Conservation (phyloP, 2,888 invertebrate genomes). For the Dicranocentrus wangi region DNA sequence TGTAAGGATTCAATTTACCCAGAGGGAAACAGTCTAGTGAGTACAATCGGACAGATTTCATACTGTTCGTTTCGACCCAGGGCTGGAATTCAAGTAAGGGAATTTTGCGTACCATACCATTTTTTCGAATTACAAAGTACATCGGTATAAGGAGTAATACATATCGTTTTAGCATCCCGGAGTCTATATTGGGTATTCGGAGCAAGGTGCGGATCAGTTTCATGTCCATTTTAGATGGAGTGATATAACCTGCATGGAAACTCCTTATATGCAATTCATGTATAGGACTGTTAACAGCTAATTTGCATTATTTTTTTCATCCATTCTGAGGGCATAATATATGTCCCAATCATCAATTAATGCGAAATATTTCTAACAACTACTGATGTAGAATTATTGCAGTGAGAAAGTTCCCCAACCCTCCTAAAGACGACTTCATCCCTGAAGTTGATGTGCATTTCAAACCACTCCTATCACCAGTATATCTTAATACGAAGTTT, state of each 20-base stretch:
- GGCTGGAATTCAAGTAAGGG: conserved; percentile 12
- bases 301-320: too few relatives aligned
- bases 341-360: too few relatives aligned
- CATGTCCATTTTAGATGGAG: conserved; percentile 19
- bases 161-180: conserved; percentile 1
- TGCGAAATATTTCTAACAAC: too few relatives aligned
- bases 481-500: conserved; percentile 9
- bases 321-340: too few relatives aligned
- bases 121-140: too few relatives aligned
- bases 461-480: conserved; percentile 5
- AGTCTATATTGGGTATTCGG: background rate
- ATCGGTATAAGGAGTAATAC: background rate
- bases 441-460: background rate
- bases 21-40: background rate
- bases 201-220: too few relatives aligned
- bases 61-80: conserved; percentile 13
- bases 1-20: conserved; percentile 3
- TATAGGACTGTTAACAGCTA: too few relatives aligned
- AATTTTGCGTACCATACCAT: too few relatives aligned
- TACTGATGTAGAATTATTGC: too few relatives aligned
- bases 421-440: background rate
- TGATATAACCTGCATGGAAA: conserved; percentile 36
- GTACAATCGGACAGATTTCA: background rate
- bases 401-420: too few relatives aligned
- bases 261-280: conserved; percentile 31